Evolutionary conservation across 2,888 invertebrate genomes (phyloP), one percentile per base, ranked within the genome.

Genomic region (Drosophila niveifrons): DNA sequence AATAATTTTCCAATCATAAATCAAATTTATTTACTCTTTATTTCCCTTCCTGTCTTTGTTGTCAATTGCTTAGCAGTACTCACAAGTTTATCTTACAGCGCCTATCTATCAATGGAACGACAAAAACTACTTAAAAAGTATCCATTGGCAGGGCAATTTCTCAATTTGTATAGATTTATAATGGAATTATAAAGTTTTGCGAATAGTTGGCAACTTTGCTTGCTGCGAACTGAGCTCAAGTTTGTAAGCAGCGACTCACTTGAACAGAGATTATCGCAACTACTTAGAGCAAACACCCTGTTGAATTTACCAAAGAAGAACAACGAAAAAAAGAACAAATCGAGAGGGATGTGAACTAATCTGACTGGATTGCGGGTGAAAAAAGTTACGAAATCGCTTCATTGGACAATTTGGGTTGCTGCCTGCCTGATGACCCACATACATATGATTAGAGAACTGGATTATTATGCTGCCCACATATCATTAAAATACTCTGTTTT

Each of bases 301-400:
- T 50, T 29, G 3, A 51, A 1, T 0, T 17, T 13, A 8, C 8
- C 15, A 36, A 6, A n/a, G 36, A 36, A 36, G 10, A 31, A 3
- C 6, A 36, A n/a, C 1, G n/a, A 9, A 29, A 31, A 43, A 31
- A 44, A 52, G 46, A 15, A 34, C 7, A 17, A 17, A 44, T 8
- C 13, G 23, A 23, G 23, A 23, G 39, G 39, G 65, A 65, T 61
- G 65, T 34, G 47, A 39, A 48, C 72, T 75, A 72, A 75, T 63
- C 66, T 41, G 63, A 13, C 61, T 47, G 61, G 41, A 64, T 31
- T 55, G 62, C 18, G 28, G 18, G 4, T 1, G 17, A 17, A 2
- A 34, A 58, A 63, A 66, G 62, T 74, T 72, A 58, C 47, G 52
- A 70, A 81, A 84, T 78, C 82, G 82, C 73, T 69, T 88, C 76